Conservation (phyloP, 2,797 vertebrate species). For the Malacoraja senta region DNA sequence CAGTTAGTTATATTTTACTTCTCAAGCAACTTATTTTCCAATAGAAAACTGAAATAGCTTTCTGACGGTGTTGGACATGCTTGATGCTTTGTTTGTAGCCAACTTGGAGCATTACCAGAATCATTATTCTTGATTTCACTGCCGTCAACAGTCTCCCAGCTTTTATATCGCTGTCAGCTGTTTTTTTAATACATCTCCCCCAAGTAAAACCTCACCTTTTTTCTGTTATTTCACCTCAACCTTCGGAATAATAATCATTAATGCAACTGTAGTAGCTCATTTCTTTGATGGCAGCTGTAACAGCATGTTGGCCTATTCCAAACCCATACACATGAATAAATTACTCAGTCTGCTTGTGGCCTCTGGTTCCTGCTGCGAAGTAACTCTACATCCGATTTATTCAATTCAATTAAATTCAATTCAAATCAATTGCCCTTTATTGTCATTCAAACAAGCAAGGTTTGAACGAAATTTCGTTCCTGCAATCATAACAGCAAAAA, state of each 20-base stretch:
- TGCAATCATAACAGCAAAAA: too few relatives aligned
- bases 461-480: too few relatives aligned
- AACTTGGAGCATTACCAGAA: neutral
- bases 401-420: neutral
- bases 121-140: conserved; percentile 13
- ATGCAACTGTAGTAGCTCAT: neutral
- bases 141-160: neutral
- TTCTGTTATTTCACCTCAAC: neutral
- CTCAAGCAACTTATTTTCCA: neutral
- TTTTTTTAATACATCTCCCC: neutral
- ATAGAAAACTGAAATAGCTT: conserved; percentile 7
- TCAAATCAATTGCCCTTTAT: too few relatives aligned
- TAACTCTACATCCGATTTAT: neutral
- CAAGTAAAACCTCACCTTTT: neutral
- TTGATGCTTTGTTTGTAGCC: neutral
- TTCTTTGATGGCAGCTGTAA: neutral
- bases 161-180: neutral
- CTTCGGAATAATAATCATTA: neutral
- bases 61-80: neutral
- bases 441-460: too few relatives aligned
- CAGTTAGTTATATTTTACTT: neutral
- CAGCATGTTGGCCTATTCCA: neutral
- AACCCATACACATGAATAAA: neutral
- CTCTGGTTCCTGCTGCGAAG: neutral
- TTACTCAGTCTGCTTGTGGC: neutral